Conservation (phyloP, 2,113 vertebrate species). For the Phainopepla nitens region DNA sequence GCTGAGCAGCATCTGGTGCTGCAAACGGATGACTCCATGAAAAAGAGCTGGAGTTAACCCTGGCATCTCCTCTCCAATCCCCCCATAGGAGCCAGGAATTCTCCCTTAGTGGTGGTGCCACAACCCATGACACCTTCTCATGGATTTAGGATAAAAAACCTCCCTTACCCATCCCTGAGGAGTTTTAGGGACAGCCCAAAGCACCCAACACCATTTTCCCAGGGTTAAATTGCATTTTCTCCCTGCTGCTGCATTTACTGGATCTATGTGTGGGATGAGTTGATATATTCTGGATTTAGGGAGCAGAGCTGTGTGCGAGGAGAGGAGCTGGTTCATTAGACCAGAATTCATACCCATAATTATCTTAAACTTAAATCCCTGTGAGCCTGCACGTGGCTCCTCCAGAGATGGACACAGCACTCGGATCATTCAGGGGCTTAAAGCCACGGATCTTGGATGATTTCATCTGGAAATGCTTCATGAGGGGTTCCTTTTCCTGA, state of each 20-base stretch:
- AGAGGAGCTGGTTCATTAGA: not conserved
- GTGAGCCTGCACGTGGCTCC: not conserved
- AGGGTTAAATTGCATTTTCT: not conserved
- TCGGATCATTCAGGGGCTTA: not conserved
- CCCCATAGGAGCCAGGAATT: not conserved
- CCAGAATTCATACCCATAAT: not conserved
- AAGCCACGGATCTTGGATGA: not conserved
- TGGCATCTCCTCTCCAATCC: not conserved
- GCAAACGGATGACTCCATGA: not conserved
- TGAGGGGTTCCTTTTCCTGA: not conserved
- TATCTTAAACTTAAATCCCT: not conserved
- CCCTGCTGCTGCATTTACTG: not conserved
- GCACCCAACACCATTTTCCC: not conserved
- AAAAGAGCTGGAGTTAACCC: not conserved
- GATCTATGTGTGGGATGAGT: not conserved
- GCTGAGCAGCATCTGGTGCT: not conserved
- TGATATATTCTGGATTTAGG: not conserved
- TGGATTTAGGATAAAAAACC: not conserved
- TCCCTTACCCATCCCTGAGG: fast-evolving
- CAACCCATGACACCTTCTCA: no score
- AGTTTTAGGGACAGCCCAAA: not conserved
- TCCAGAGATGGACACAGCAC: not conserved
- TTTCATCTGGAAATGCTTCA: not conserved
- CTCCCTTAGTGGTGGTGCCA: no score
- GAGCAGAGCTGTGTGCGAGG: not conserved